Conservation (phyloP, 2,888 invertebrate genomes). For the Lymantria monacha region DNA sequence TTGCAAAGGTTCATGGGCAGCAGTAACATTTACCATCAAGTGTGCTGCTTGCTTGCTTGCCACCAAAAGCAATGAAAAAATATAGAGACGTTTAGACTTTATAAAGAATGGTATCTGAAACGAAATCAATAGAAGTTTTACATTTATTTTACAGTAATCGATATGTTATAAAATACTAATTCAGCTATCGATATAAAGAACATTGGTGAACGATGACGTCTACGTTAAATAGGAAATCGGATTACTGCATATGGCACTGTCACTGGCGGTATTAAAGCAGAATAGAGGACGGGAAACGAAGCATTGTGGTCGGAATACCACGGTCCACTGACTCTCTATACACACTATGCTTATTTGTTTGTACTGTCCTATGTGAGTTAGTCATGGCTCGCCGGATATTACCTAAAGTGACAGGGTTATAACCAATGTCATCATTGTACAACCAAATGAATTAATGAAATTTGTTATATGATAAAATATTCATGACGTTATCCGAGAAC, state of each 20-base stretch:
- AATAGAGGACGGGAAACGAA: conserved; percentile 41
- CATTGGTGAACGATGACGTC: not conserved
- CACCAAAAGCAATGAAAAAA: too few species aligned
- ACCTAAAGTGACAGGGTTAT: conserved; percentile 10
- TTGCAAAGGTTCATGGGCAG: too few species aligned
- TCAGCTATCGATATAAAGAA: not conserved
- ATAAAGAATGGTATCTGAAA: too few species aligned
- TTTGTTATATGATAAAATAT: conserved; percentile 1
- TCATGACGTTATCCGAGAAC: not conserved
- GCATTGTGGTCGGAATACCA: conserved; percentile 41
- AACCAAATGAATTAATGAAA: conserved; percentile 3
- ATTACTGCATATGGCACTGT: conserved; percentile 38
- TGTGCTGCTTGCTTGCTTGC: too few species aligned
- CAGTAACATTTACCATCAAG: too few species aligned
- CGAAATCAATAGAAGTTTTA: too few species aligned
- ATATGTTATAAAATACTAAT: too few species aligned
- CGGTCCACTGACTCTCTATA: conserved; percentile 36
- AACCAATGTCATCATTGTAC: conserved; percentile 9
- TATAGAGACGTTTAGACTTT: too few species aligned
- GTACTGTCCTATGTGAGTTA: conserved; percentile 29
- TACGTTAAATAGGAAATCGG: conserved; percentile 37
- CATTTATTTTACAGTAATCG: too few species aligned
- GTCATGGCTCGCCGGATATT: conserved; percentile 26
- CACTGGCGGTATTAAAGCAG: conserved; percentile 22
- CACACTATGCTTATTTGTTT: conserved; percentile 18